phyloP scores from a whole-genome alignment of 2,797 vertebrate species.

The Sebastes cheni region DNA sequence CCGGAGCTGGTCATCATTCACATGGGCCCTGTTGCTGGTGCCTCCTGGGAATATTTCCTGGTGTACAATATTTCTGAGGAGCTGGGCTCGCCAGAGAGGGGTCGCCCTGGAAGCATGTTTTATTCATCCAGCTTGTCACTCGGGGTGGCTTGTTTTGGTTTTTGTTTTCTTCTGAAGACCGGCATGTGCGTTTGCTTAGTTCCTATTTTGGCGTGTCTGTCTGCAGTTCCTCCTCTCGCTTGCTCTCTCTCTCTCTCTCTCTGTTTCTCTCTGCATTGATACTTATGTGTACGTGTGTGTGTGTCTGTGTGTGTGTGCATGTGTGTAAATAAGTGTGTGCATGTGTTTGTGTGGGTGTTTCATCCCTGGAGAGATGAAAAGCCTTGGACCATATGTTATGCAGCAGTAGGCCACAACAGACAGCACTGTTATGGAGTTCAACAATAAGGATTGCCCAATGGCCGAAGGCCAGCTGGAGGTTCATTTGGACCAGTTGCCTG shows the following conservation, averaged over 20 bases:
- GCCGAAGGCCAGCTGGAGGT: conserved; percentile 55
- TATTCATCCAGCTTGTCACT: conserved; percentile 69
- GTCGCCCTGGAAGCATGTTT: conserved; percentile 62
- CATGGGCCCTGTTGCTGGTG: conserved; percentile 36
- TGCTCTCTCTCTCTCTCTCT: background rate
- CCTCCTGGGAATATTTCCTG: conserved; percentile 59
- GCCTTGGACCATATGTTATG: conserved; percentile 71
- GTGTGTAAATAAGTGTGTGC: conserved; percentile 45
- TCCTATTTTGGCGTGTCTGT: conserved; percentile 58
- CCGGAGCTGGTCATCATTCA: conserved; percentile 57
- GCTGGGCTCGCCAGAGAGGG: conserved; percentile 41
- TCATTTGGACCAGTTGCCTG: conserved; percentile 44
- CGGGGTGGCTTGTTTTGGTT: conserved; percentile 59
- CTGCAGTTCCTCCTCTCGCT: conserved; percentile 35
- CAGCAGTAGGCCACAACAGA: conserved; percentile 73
- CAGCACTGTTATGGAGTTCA: conserved; percentile 56
- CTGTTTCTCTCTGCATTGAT: conserved; percentile 10
- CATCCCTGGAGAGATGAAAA: conserved; percentile 74
- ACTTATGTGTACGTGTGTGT: conserved; percentile 8
- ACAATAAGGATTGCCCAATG: conserved; percentile 58
- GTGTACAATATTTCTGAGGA: conserved; percentile 56
- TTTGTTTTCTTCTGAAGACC: conserved; percentile 71
- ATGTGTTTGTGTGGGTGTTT: conserved; percentile 75
- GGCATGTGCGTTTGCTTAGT: conserved; percentile 52
- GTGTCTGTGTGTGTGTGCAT: conserved; percentile 37